Evolutionary conservation across 2,113 vertebrate genomes (phyloP), one percentile per base, ranked within the genome.

Genomic region (Forbesichthys papilliferus): DNA sequence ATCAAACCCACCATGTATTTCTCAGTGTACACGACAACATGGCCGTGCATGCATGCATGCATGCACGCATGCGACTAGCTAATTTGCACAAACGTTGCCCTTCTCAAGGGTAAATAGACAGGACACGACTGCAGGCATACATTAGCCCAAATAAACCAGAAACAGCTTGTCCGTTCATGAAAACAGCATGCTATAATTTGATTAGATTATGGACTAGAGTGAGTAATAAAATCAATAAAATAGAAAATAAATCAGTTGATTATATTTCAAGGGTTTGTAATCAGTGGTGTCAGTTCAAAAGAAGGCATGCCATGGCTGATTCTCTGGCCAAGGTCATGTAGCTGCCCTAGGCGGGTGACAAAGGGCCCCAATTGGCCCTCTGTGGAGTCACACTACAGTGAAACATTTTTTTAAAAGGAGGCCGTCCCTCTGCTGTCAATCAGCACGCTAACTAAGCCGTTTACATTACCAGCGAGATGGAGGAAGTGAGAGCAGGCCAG

Each of bases 211-310:
- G 9, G 71, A 51, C 33, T 62, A 14, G 8, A 49, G 42, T 57
- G 36, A 5, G 58, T 49, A 20, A 27, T 27, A 27, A 27, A 27
- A 27, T 27, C 27, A 27, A 27, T 27, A 3, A 27, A 27, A 27
- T 49, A 71, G 11, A 61, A 68, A 42, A 18, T 20, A 42, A 27
- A 36, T 10, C 63, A 61, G 11, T 9, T 53, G 64, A 71, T 63
- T 71, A 60, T 59, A 62, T 62, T 71, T 69, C 47, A 14, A 46
- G 48, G 58, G 52, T 51, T 64, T 3, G 64, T 68, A 62, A 80
- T 73, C 47, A 69, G 1, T 60, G 51, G 66, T 54, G 46, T 57
- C 54, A 20, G 49, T 58, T 33, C 73, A 64, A 73, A 55, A n/a
- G 11, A 42, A 42, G 36, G 36, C 7, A 42, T 42, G 36, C 36